Evolutionary conservation across 2,888 invertebrate species (phyloP).

Genomic region (Ferdinandea cuprea): DNA sequence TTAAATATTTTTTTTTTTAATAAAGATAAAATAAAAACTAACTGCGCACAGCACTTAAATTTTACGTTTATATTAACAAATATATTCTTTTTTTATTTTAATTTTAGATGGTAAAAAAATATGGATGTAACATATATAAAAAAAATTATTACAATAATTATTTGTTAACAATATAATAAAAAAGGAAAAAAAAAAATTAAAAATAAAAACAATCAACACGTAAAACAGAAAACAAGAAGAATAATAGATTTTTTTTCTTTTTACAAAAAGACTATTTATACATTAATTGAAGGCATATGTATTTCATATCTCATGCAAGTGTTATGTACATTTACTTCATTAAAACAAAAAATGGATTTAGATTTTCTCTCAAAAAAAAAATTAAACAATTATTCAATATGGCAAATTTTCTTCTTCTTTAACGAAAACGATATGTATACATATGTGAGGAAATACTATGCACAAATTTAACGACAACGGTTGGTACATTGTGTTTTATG

Average conservation of each 20-base stretch:
- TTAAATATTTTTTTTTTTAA: constrained; percentile 7
- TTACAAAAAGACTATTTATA: not conserved
- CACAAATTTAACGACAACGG: constrained; percentile 1
- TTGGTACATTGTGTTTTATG: not conserved
- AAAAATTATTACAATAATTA: constrained; percentile 19
- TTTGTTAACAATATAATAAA: constrained; percentile 33
- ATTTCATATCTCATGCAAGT: constrained; percentile 7
- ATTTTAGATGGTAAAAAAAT: constrained; percentile 19
- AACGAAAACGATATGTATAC: constrained; percentile 16
- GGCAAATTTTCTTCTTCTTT: constrained; percentile 24
- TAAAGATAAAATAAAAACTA: constrained; percentile 16
- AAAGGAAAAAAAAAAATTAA: no score
- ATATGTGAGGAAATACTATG: constrained; percentile 1
- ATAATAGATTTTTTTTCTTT: constrained; percentile 7
- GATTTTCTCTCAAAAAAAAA: not conserved
- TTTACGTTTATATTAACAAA: not conserved
- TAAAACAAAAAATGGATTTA: not conserved
- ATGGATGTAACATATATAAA: constrained; percentile 23
- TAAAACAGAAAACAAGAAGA: constrained; percentile 20
- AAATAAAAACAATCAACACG: constrained; percentile 17
- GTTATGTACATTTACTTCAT: constrained; percentile 8
- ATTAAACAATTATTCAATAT: constrained; percentile 14
- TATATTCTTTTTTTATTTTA: not conserved
- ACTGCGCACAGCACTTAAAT: constrained; percentile 34
- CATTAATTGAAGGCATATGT: constrained; percentile 12